phyloP scores from a whole-genome alignment of 2,888 invertebrate species.

The Macropis europaea region DNA sequence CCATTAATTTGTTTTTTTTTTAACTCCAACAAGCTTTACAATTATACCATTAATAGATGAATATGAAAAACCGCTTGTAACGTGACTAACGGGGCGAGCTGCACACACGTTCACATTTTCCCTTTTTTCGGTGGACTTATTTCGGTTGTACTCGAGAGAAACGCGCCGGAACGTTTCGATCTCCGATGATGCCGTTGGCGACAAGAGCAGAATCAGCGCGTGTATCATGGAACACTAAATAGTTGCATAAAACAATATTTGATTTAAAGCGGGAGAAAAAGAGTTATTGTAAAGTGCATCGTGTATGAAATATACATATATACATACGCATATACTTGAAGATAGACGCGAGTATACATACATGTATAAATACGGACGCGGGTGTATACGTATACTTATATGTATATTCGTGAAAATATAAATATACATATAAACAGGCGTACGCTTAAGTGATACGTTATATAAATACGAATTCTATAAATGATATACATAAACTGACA shows the following conservation, averaged over 20 bases:
- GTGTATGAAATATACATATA: constrained; percentile 48
- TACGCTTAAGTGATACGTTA: constrained; percentile 55
- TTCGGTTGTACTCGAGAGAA: neutral
- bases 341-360: constrained; percentile 25
- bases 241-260: constrained; percentile 17
- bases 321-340: constrained; percentile 48
- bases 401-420: constrained; percentile 54
- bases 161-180: neutral
- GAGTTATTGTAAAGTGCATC: constrained; percentile 21
- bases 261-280: constrained; percentile 19
- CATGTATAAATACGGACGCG: constrained; percentile 48
- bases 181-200: constrained; percentile 38
- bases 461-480: constrained; percentile 64
- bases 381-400: constrained; percentile 50
- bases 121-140: neutral
- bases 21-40: no score
- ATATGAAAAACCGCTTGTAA: no score
- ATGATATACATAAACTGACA: constrained; percentile 24
- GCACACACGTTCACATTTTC: neutral
- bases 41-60: no score
- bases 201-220: constrained; percentile 27
- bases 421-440: constrained; percentile 63
- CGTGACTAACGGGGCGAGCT: no score
- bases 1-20: no score
- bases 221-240: constrained; percentile 26